These are phyloP conservation scores for Chrysocyon brachyurus DNA, from an alignment of 2,797 vertebrate species.

Conservation along the genomic window DNA sequence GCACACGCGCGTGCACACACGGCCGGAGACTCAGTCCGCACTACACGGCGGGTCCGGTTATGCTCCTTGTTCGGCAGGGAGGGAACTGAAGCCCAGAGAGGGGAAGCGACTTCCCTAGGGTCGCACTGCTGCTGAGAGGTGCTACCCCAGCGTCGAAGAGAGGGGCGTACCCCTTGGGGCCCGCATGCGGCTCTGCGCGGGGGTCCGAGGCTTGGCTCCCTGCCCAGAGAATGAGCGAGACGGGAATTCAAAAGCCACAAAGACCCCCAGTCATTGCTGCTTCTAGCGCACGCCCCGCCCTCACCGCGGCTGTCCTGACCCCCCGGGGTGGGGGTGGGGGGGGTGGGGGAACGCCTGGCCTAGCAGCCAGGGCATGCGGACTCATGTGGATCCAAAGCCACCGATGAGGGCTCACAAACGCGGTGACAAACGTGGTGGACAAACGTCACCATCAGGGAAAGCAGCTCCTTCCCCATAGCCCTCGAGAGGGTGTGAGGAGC, in stretches of 20 bases:
- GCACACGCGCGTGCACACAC: no score
- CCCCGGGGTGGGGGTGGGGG: no score
- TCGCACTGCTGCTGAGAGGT: no score
- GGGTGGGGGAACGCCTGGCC: neutral
- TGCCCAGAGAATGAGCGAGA: neutral
- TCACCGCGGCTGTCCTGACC: fast-evolving
- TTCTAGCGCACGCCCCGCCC: no score
- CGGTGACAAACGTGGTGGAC: no score
- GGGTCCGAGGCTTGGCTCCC: no score
- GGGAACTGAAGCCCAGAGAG: neutral
- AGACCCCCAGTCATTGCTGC: neutral
- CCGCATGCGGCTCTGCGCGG: no score
- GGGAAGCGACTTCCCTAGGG: neutral
- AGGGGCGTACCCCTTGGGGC: no score
- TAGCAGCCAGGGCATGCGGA: neutral
- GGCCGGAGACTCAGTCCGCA: no score
- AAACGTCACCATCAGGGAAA: neutral
- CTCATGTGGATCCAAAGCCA: neutral
- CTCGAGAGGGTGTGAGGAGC: neutral
- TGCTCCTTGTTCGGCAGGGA: neutral
- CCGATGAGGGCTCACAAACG: no score
- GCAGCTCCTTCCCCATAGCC: neutral
- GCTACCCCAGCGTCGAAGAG: no score
- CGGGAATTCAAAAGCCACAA: neutral
- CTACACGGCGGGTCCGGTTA: neutral